A percentile compares a stretch with the other conserved stretches of the same genome.
phyloP scores from a whole-genome alignment of 2,888 invertebrate species.

The Dyspetes luteomarginatus region DNA sequence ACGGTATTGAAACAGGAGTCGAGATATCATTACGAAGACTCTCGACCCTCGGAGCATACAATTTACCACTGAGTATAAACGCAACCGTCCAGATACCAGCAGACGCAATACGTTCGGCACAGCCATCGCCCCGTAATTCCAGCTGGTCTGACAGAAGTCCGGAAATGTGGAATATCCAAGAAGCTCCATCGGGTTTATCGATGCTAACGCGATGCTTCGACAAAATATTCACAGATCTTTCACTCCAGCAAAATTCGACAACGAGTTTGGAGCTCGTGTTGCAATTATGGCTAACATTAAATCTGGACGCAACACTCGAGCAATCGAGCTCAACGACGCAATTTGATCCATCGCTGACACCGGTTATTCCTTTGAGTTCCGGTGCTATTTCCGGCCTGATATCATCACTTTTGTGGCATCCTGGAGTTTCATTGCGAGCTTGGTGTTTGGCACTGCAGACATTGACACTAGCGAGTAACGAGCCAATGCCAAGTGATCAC shows the following conservation, averaged over 20 bases:
- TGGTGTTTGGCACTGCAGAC: slow-evolving; percentile 93
- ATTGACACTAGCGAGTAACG: slow-evolving; percentile 89
- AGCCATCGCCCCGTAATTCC: slow-evolving; percentile 65
- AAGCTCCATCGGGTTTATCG: slow-evolving; percentile 80
- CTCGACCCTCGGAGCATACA: slow-evolving; percentile 87
- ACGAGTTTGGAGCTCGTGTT: slow-evolving; percentile 93
- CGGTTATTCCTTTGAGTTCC: slow-evolving; percentile 87
- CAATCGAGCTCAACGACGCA: slow-evolving; percentile 80
- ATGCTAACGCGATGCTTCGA: slow-evolving; percentile 90
- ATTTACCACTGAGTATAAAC: slow-evolving; percentile 85
- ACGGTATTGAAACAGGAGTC: slow-evolving; percentile 90
- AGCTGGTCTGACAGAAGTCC: slow-evolving; percentile 74
- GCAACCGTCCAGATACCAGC: slow-evolving; percentile 78
- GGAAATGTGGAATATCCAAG: slow-evolving; percentile 75
- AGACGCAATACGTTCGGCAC: slow-evolving; percentile 62
- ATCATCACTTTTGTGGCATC: slow-evolving; percentile 87
- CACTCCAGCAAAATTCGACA: slow-evolving; percentile 87
- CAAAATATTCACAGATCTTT: slow-evolving; percentile 88
- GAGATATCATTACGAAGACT: slow-evolving; percentile 90
- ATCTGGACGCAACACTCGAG: slow-evolving; percentile 86
- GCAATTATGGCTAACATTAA: slow-evolving; percentile 94
- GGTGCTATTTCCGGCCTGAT: slow-evolving; percentile 88
- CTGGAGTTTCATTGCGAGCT: slow-evolving; percentile 89
- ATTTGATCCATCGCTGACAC: slow-evolving; percentile 86
- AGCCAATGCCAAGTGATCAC: slow-evolving; percentile 81